phyloP scores from a whole-genome alignment of 2,113 vertebrate genomes.

The Hystrix brachyura region DNA sequence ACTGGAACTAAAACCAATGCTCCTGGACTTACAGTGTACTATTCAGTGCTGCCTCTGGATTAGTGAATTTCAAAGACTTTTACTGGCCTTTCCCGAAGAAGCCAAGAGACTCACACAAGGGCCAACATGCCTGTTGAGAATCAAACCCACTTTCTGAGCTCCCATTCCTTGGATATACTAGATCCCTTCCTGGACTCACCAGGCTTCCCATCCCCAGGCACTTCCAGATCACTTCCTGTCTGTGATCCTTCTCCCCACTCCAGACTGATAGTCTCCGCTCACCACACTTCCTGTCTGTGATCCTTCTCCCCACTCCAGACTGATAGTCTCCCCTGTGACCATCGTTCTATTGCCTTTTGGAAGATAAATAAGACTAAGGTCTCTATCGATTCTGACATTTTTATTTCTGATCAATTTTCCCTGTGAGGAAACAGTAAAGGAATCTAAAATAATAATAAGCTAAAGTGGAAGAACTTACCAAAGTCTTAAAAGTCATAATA shows the following conservation, averaged over 20 bases:
- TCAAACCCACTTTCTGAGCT: background rate
- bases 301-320: background rate
- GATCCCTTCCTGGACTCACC: background rate
- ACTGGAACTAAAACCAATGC: background rate
- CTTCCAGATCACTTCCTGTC: background rate
- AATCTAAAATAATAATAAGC: background rate
- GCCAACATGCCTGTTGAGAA: background rate
- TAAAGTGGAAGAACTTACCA: background rate
- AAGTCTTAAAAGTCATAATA: background rate
- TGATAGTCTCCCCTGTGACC: background rate
- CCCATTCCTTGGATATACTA: background rate
- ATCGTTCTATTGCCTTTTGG: background rate
- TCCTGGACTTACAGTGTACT: background rate
- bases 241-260: background rate
- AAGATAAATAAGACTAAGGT: background rate
- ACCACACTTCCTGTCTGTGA: background rate
- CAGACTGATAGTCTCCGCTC: background rate
- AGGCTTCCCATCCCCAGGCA: background rate
- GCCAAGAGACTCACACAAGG: background rate
- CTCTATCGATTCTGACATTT: background rate
- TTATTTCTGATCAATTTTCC: background rate
- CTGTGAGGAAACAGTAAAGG: background rate
- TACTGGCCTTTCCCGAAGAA: background rate
- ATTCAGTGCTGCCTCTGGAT: background rate
- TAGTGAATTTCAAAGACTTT: background rate